phyloP scores from a whole-genome alignment of 2,113 vertebrate genomes.

The Oncorhynchus mykiss region DNA sequence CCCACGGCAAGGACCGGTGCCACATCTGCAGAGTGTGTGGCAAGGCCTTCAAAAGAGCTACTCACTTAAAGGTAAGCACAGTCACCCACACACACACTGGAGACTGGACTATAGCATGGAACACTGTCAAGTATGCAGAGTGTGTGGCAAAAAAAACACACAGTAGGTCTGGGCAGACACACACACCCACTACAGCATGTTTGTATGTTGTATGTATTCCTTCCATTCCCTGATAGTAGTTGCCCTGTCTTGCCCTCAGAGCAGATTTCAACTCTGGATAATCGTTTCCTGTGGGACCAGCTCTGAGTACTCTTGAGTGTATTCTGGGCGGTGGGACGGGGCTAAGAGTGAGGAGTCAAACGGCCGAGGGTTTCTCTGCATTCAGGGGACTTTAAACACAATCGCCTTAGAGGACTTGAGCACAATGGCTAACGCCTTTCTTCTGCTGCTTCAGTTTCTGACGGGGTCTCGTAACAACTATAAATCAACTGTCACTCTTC shows the following conservation, averaged over 20 bases:
- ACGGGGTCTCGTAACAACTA: too few relatives aligned
- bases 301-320: slow-evolving; percentile 12
- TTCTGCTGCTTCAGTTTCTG: too few relatives aligned
- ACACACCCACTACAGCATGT: neutral
- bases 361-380: too few relatives aligned
- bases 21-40: slow-evolving; percentile 88
- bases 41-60: slow-evolving; percentile 96
- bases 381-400: neutral
- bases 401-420: neutral
- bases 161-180: slow-evolving; percentile 62
- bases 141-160: slow-evolving; percentile 96
- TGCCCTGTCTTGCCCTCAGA: too few relatives aligned
- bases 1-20: slow-evolving; percentile 87
- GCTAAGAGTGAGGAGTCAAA: neutral
- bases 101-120: slow-evolving; percentile 81
- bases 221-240: too few relatives aligned
- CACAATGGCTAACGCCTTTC: neutral
- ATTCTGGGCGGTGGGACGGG: neutral
- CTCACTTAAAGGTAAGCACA: slow-evolving; percentile 90
- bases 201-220: too few relatives aligned
- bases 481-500: neutral
- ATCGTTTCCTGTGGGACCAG: neutral
- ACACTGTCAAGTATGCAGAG: slow-evolving; percentile 86
- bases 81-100: slow-evolving; percentile 38
- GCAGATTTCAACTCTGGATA: neutral